Evolutionary conservation across 2,113 vertebrate genomes (phyloP).

Genomic region (Plestiodon gilberti): DNA sequence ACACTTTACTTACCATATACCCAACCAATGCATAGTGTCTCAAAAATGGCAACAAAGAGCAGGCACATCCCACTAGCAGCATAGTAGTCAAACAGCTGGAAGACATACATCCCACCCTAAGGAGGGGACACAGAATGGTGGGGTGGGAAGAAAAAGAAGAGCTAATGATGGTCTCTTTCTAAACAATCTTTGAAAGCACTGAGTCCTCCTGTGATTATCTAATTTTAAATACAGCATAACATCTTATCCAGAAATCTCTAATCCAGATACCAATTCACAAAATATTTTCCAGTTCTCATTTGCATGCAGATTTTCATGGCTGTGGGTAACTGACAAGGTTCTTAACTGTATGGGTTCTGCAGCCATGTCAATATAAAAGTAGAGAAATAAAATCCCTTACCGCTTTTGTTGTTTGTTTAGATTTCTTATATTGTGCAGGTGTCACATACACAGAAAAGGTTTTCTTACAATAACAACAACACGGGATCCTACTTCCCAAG

Average conservation of each 20-base stretch:
- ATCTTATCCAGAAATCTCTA: neutral
- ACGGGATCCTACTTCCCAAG: too few relatives aligned
- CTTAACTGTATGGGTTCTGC: too few relatives aligned
- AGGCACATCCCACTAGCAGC: constrained; percentile 97
- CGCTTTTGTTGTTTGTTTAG: too few relatives aligned
- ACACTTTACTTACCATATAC: constrained; percentile 88
- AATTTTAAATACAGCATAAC: neutral
- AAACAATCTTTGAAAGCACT: neutral
- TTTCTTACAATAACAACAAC: too few relatives aligned
- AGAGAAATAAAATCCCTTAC: too few relatives aligned
- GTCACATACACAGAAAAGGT: too few relatives aligned
- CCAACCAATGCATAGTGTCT: constrained; percentile 93
- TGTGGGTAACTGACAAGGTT: too few relatives aligned
- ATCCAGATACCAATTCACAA: neutral
- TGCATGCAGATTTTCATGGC: too few relatives aligned
- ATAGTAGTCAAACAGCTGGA: constrained; percentile 98
- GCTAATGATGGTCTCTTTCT: constrained; percentile 3
- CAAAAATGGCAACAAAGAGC: constrained; percentile 94
- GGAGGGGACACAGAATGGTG: neutral
- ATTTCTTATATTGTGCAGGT: too few relatives aligned
- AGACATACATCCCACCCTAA: constrained; percentile 98
- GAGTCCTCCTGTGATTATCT: neutral
- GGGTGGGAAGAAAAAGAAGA: neutral
- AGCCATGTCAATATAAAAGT: too few relatives aligned
- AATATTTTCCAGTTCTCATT: neutral